phyloP scores from a whole-genome alignment of 2,113 vertebrate genomes.

The Eubucco bourcierii region DNA sequence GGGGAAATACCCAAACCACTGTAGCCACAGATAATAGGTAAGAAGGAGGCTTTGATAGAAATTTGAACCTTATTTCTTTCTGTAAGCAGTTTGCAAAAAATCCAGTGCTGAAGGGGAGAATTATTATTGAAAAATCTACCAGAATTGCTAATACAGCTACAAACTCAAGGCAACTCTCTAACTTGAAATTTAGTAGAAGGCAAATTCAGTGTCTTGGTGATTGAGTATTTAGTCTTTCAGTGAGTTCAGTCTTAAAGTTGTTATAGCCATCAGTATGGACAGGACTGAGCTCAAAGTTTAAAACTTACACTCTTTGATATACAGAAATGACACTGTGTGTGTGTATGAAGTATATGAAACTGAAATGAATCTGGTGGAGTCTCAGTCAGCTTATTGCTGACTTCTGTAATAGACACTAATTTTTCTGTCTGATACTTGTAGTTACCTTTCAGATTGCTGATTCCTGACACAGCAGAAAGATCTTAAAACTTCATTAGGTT shows the following conservation, averaged over 20 bases:
- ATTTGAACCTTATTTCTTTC: not conserved
- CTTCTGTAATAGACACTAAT: not conserved
- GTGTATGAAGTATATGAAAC: not conserved
- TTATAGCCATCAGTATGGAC: not conserved
- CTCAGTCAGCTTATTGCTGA: not conserved
- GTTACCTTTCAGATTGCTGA: not conserved
- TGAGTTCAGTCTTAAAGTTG: not conserved
- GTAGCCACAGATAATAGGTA: not conserved
- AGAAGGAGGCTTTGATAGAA: not conserved
- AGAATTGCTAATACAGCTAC: not conserved
- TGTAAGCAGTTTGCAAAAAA: not conserved
- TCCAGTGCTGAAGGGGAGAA: not conserved
- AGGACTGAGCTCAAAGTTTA: not conserved
- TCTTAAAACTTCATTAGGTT: not conserved
- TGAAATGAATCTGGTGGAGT: not conserved
- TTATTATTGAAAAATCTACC: not conserved
- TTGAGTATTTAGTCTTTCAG: not conserved
- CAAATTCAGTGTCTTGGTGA: not conserved
- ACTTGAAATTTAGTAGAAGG: not conserved
- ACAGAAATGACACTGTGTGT: not conserved
- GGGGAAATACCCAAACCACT: not conserved
- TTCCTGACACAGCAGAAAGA: not conserved
- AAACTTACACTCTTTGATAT: not conserved
- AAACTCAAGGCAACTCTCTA: rapidly evolving
- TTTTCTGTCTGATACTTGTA: not conserved